Percentiles rank a stretch among this genome's conserved stretches.
These are phyloP conservation scores for Pseudolaguvia tuberculata DNA, from an alignment of 2,113 vertebrate species.

Conservation along the genomic window DNA sequence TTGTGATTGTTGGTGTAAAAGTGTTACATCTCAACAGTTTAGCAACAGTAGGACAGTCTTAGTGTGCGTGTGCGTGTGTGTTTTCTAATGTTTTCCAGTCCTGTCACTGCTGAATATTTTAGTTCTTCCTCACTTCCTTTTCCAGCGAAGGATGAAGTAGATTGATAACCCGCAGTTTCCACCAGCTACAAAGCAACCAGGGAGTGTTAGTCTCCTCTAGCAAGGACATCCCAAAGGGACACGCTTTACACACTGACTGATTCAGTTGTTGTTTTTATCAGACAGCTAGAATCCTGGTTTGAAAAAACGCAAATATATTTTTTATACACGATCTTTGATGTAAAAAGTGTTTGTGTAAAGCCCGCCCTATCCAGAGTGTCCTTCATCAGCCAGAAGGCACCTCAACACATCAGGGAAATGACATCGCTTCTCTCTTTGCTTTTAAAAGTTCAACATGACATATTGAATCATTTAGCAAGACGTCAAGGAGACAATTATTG, in stretches of 20 bases:
- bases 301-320: not conserved
- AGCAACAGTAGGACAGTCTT: not conserved
- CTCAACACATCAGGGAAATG: not conserved
- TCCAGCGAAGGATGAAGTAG: constrained; percentile 12
- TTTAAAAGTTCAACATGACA: not conserved
- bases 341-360: not conserved
- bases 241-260: not conserved
- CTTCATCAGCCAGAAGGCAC: not conserved
- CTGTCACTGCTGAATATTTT: not conserved
- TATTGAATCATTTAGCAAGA: not conserved
- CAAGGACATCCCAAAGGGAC: not conserved
- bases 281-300: not conserved
- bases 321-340: not conserved
- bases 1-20: not conserved
- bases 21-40: not conserved
- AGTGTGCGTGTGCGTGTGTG: not conserved
- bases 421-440: not conserved
- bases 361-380: not conserved
- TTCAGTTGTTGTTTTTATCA: not conserved
- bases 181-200: not conserved
- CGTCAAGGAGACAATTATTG: constrained; percentile 9
- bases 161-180: constrained; percentile 7
- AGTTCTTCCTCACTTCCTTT: not conserved
- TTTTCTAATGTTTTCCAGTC: not conserved
- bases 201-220: not conserved